Evolutionary conservation across 53 echinoderm and acorn worm genomes (phyloP), one percentile per base, ranked within the genome.

Genomic region (Stichopus horrens): DNA sequence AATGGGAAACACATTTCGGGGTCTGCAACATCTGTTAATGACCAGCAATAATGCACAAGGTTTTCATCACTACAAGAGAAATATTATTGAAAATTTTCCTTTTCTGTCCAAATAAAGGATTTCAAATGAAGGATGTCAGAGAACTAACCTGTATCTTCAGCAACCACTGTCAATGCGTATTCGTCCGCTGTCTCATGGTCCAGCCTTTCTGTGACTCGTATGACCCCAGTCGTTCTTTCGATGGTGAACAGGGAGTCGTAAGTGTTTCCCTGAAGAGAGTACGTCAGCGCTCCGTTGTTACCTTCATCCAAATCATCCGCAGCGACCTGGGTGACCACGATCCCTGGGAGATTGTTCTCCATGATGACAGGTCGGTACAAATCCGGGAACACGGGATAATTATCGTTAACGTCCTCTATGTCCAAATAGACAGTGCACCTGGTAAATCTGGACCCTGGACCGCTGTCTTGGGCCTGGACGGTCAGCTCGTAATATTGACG

Each of bases 121-220:
- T 37, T 37, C 37, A 37, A 37, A 37, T 37, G 37, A 2, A 37
- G 37, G 37, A 37, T 37, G 37, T 37, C 37, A 37, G 18, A 21
- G 18, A 16, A 71, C 90, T 92, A 60, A 96, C 96, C 96, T 93
- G 93, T 91, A 93, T 96, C 96, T 81, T 93, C 87, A n/a, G 96
- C 96, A 6, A 92, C 88, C 83, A 96, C 85, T 7, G 81, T 88
- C 67, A 96, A 90, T 6, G 90, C 74, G 67, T 88, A 96, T 19
- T 79, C 86, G 9, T 54, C 77, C 21, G 51, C 73, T 21, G 58
- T 87, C 74, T 96, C 96, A 23, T 92, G 92, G 86, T 96, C 93
- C 76, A 96, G 76, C 13, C 66, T 78, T 52, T 88, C 82, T 9
- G 89, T 88, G 14, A 95, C 95, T 7, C 86, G 84, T 55, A 96